These are phyloP conservation scores for Parotia lawesii DNA, from an alignment of 2,113 vertebrate genomes.

Conservation along the genomic window DNA sequence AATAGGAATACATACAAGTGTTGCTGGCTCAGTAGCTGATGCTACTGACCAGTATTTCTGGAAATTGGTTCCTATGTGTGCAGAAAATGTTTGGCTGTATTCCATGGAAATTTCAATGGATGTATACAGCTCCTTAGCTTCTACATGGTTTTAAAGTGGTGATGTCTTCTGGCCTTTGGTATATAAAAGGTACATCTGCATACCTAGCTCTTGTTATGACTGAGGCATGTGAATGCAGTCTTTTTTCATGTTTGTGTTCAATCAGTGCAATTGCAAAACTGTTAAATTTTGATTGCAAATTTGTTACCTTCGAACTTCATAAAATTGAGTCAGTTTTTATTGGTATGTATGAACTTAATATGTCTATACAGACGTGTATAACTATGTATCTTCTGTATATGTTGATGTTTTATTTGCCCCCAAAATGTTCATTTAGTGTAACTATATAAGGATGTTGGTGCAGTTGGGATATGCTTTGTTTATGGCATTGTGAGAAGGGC, in stretches of 20 bases:
- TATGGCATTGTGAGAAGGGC: neutral
- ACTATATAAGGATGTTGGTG: neutral
- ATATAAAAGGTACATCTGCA: neutral
- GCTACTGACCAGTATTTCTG: neutral
- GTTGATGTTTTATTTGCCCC: neutral
- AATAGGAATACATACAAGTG: neutral
- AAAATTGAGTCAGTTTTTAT: neutral
- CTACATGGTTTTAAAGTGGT: neutral
- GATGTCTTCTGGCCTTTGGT: neutral
- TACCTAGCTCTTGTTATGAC: accelerated
- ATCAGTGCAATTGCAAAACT: neutral
- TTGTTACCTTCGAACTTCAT: neutral
- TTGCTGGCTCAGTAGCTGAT: neutral
- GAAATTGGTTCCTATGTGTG: neutral
- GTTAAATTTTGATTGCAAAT: neutral
- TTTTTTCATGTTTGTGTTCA: neutral
- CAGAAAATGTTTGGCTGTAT: neutral
- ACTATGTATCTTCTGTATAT: neutral
- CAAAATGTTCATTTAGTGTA: neutral
- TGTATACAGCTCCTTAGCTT: neutral
- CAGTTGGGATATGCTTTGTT: neutral
- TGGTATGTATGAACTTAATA: neutral
- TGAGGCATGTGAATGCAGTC: neutral
- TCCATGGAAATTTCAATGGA: neutral
- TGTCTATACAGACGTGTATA: neutral